Conservation (phyloP, 1,140 invertebrate genomes). For the Drosophila seguyi region DNA sequence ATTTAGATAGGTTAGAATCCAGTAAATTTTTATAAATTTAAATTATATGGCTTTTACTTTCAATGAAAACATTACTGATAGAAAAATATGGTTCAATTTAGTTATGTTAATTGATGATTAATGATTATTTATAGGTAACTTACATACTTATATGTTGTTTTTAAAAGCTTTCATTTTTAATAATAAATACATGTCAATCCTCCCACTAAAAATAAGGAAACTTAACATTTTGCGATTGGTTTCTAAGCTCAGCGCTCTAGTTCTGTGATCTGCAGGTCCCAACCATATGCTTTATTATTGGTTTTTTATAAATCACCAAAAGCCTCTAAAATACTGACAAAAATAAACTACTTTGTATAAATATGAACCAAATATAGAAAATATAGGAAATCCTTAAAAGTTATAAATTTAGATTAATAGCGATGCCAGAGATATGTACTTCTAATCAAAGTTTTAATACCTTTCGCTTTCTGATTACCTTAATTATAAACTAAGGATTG, state of each 20-base stretch:
- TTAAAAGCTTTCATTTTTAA: background rate
- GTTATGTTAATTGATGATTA: background rate
- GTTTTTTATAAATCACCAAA: background rate
- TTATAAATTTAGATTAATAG: fast-evolving
- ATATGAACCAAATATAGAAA: background rate
- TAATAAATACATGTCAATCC: background rate
- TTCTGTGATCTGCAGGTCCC: background rate
- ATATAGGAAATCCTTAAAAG: background rate
- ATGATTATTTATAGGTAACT: no score
- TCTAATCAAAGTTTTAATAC: background rate
- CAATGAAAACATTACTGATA: background rate
- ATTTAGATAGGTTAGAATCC: background rate
- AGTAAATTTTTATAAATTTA: background rate
- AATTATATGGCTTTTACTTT: background rate
- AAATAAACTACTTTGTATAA: background rate
- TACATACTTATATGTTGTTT: background rate
- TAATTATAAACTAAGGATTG: background rate
- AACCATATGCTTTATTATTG: no score
- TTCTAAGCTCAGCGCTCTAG: background rate
- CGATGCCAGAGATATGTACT: background rate
- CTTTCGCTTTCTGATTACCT: background rate
- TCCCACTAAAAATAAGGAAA: background rate
- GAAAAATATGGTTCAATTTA: background rate
- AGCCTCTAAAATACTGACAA: background rate
- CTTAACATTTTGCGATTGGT: background rate